Base-by-base conservation (phyloP, 2,113 vertebrate species). In the Gila orcuttii region DNA sequence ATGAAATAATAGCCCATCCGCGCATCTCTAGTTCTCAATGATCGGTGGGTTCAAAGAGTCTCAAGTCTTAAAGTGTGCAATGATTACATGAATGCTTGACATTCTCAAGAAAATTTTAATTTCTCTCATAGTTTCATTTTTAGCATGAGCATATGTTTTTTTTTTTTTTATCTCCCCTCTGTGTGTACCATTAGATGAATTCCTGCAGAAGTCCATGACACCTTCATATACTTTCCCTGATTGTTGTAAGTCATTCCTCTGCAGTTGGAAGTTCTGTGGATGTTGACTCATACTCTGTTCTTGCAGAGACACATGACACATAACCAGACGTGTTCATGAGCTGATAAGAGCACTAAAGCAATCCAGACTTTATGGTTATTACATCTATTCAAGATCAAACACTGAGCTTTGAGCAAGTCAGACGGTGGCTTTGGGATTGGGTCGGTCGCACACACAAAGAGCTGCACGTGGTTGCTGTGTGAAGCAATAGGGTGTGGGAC, bases 351-450 rank as follows among this genome's bases (percentile, higher is more conserved):
- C 59, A 31, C n/a, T 81, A 81, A 81, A 81, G 59, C 12, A 81
- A 81, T 81, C 39, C 28, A 64, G 79, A 45, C 59, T 66, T 81
- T 81, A 81, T 31, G 79, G 79, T 81, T 81, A 81, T 81, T 64
- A 66, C 79, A 19, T 81, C 79, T 28, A 66, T 66, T 64, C 33
- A 62, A 79, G 59, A 81, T 64, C 57, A 66, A 64, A 81, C 57
- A 62, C 33, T 75, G 39, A 60, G 78, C 78, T 62, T 80, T 80
- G 57, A 60, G 55, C 57, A 42, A 60, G 25, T 77, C 45, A 55
- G 75, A 77, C 47, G 2, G 75, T 17, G 47, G 15, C 75, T 55
- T 42, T 55, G 15, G 47, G 3, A 60, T 60, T 60, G 55, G 4
- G 31, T 79, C 77, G 4, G 17, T 78, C 0, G 17, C 47, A 5